Evolutionary conservation across 2,888 invertebrate species (phyloP).

Genomic region (Sminthurinus aureus): DNA sequence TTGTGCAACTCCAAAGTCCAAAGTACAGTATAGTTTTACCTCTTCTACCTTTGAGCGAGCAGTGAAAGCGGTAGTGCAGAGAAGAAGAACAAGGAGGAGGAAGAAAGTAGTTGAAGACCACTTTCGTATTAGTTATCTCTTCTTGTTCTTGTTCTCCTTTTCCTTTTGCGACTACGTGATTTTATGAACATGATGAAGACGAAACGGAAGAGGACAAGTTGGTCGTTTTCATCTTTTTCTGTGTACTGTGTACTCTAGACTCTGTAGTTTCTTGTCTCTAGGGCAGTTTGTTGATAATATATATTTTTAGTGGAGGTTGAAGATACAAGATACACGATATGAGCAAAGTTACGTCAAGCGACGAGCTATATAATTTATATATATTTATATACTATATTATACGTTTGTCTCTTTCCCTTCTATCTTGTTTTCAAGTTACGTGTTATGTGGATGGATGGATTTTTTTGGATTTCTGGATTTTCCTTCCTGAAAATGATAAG

Average conservation of each 20-base stretch:
- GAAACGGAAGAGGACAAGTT: background rate
- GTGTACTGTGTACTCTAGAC: background rate
- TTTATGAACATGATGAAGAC: background rate
- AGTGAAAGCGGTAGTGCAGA: background rate
- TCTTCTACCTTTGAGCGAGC: background rate
- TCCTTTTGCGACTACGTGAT: background rate
- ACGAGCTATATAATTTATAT: too few species aligned
- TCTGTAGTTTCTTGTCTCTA: background rate
- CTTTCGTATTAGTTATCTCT: background rate
- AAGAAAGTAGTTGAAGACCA: background rate
- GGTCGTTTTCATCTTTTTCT: background rate
- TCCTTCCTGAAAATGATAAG: too few species aligned
- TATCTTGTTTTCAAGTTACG: too few species aligned
- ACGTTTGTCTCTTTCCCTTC: too few species aligned
- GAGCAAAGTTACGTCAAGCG: too few species aligned
- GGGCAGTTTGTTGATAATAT: background rate
- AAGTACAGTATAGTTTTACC: background rate
- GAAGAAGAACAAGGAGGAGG: background rate
- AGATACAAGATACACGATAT: too few species aligned
- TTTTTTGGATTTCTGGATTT: too few species aligned
- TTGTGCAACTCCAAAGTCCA: background rate
- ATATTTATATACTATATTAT: too few species aligned
- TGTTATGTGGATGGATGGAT: too few species aligned
- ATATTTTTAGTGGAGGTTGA: too few species aligned
- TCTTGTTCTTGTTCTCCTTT: background rate